Evolutionary conservation across 2,113 vertebrate genomes (phyloP).

Genomic region (Ranitomeya imitator): DNA sequence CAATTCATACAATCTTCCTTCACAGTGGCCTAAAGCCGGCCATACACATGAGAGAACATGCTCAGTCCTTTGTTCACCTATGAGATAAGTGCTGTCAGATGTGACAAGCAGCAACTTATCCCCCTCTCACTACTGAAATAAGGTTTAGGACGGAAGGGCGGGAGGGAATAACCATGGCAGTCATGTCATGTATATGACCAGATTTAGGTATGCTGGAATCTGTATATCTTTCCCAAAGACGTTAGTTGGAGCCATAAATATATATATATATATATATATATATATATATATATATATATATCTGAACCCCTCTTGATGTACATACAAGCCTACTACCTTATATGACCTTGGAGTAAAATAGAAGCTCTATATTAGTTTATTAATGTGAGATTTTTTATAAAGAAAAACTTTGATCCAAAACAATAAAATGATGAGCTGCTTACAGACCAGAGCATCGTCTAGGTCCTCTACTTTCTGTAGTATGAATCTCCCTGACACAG

Average conservation of each 20-base stretch:
- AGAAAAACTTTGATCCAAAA: too few species aligned
- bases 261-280: too few species aligned
- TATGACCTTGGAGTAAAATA: too few species aligned
- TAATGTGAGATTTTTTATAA: too few species aligned
- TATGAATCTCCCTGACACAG: neutral
- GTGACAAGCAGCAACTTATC: neutral
- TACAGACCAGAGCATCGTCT: too few species aligned
- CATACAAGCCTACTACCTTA: too few species aligned
- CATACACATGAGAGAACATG: neutral
- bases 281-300: too few species aligned
- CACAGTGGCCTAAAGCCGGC: neutral
- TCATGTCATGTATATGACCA: neutral
- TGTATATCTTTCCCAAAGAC: neutral
- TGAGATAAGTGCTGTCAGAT: neutral
- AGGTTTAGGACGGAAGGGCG: too few species aligned
- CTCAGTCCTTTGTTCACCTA: neutral
- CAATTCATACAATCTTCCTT: neutral
- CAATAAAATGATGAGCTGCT: too few species aligned
- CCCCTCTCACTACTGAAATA: neutral
- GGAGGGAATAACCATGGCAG: neutral
- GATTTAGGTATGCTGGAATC: neutral
- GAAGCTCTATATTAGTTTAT: too few species aligned
- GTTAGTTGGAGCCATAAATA: neutral
- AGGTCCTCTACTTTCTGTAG: too few species aligned
- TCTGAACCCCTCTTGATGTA: too few species aligned